Conservation (phyloP, 2,888 invertebrate genomes). For the Hydropsyche betteni region DNA sequence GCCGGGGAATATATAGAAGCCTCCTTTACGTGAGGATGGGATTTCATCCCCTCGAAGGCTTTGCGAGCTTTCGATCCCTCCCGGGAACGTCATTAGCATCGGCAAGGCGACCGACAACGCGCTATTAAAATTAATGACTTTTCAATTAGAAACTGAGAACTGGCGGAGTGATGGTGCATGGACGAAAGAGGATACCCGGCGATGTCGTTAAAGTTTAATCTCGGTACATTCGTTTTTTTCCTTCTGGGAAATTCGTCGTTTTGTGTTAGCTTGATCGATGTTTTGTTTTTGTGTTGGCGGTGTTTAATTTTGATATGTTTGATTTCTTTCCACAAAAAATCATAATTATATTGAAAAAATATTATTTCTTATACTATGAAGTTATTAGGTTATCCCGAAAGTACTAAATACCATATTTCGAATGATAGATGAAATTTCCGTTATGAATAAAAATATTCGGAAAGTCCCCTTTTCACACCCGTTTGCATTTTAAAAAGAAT, state of each 20-base stretch:
- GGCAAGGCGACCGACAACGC: constrained; percentile 51
- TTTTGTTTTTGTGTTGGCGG: too few species aligned
- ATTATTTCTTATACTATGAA: too few species aligned
- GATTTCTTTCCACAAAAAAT: too few species aligned
- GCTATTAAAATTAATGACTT: constrained; percentile 53
- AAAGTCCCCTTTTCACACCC: too few species aligned
- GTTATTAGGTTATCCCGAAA: too few species aligned
- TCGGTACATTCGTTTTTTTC: not conserved
- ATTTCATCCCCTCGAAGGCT: not conserved
- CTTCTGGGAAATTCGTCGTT: not conserved
- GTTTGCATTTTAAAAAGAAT: too few species aligned
- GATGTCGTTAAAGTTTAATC: constrained; percentile 47
- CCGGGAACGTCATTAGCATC: constrained; percentile 42
- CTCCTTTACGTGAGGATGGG: not conserved
- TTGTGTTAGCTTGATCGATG: too few species aligned
- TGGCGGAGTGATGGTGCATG: not conserved
- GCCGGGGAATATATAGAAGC: not conserved
- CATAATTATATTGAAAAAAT: too few species aligned
- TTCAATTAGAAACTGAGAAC: constrained; percentile 52
- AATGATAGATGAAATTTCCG: too few species aligned
- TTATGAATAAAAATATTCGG: too few species aligned
- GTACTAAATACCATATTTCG: too few species aligned
- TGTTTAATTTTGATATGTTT: too few species aligned
- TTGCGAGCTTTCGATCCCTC: constrained; percentile 23
- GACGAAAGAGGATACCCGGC: constrained; percentile 48